Conservation (phyloP, 2,888 invertebrate genomes). For the Achlya flavicornis region DNA sequence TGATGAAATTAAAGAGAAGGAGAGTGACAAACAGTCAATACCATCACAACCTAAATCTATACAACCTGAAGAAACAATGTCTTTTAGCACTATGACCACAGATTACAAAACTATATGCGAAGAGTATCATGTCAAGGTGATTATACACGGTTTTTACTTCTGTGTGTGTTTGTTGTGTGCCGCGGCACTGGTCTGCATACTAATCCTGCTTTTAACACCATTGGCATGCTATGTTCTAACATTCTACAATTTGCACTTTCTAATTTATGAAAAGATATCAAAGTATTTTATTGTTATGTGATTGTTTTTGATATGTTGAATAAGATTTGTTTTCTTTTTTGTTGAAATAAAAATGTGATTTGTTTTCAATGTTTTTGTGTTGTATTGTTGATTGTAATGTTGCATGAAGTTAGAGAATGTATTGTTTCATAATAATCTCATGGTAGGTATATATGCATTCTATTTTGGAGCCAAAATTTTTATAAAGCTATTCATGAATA, state of each 20-base stretch:
- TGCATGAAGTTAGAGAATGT: background rate
- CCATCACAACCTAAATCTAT: conserved; percentile 66
- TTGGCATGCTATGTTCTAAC: conserved; percentile 53
- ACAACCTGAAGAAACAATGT: conserved; percentile 65
- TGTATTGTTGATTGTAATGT: conserved; percentile 1
- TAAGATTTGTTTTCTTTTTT: conserved; percentile 11
- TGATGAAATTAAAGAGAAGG: conserved; percentile 56
- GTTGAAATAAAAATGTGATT: conserved; percentile 16
- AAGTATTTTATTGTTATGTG: conserved; percentile 30
- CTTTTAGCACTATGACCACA: conserved; percentile 85
- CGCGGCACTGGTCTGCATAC: conserved; percentile 34
- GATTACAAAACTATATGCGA: conserved; percentile 89
- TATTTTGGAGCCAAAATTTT: too few relatives aligned
- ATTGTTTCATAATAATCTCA: background rate
- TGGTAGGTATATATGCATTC: too few relatives aligned
- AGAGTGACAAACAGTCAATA: conserved; percentile 46
- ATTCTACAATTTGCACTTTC: conserved; percentile 43
- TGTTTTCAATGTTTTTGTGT: conserved; percentile 10
- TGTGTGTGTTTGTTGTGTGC: conserved; percentile 40
- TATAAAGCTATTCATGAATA: too few relatives aligned
- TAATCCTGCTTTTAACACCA: conserved; percentile 47
- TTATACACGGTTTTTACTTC: conserved; percentile 44
- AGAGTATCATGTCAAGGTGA: conserved; percentile 86
- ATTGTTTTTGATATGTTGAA: conserved; percentile 22
- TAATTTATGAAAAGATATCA: conserved; percentile 41